Evolutionary conservation across 2,797 vertebrate genomes (phyloP), one percentile per base, ranked within the genome.

Genomic region (Rhinatrema bivittatum): DNA sequence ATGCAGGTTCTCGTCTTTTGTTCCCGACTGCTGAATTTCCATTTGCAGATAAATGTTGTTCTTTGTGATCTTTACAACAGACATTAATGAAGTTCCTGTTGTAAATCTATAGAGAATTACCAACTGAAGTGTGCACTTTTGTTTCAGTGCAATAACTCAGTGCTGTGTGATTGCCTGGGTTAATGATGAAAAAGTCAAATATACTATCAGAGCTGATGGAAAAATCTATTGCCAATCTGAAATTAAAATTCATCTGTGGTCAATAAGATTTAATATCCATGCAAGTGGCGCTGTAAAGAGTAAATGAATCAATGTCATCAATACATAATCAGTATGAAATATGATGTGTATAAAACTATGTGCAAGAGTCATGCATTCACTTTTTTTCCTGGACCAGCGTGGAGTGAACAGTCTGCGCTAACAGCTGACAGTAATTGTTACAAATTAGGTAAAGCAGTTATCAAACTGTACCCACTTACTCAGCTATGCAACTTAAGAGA

Each of bases 181-280:
- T 81, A 82, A 86, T 84, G 77, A 86, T 85, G 81, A 85, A 85
- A 88, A 87, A 87, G 82, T 86, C 87, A 86, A 87, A 81, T 80
- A 86, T 76, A 86, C 87, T 86, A 87, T 89, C 82, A 90, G 86
- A 85, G 88, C 83, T 84, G 87, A 90, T 87, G 86, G 88, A 86
- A 91, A 93, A 94, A 94, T 91, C 87, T 82, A 96, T 93, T 77
- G 82, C 78, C 87, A 79, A 82, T 90, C 86, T 88, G 79, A 89
- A 91, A 93, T 89, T 89, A 87, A 90, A 94, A 91, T 88, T 85
- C 84, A 91, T 92, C 89, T 89, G 81, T 85, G 85, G 88, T 90
- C 83, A 82, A 89, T 87, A 88, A 87, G 85, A 90, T 91, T 91
- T 90, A 89, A 90, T 89, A 87, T 87, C 87, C 81, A 86, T 84